These are phyloP conservation scores for Proisotoma minuta DNA, from an alignment of 2,888 invertebrate species.

Conservation along the genomic window DNA sequence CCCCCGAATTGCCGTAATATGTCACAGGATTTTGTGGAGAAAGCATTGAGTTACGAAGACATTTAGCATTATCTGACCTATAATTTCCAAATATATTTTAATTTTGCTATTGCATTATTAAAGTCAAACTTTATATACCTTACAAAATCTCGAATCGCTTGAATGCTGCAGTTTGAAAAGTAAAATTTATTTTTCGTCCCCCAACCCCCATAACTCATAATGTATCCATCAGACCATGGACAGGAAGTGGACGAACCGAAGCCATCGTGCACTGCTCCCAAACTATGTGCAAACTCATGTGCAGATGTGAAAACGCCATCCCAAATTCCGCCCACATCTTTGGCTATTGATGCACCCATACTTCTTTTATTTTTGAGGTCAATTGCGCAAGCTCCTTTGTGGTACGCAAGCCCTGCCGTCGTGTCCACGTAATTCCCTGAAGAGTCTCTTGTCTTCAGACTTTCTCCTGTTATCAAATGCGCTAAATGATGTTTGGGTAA, in stretches of 20 bases:
- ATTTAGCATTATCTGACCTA: no score
- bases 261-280: conserved; percentile 38
- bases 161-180: conserved; percentile 38
- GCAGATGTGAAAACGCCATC: conserved; percentile 38
- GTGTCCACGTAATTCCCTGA: conserved; percentile 4
- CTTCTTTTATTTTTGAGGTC: not conserved
- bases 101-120: conserved; percentile 2
- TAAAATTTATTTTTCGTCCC: conserved; percentile 35
- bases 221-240: conserved; percentile 34
- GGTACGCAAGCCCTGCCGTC: conserved; percentile 33
- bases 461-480: conserved; percentile 30
- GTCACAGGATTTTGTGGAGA: no score
- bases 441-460: conserved; percentile 23
- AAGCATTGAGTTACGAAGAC: no score
- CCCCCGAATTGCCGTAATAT: no score
- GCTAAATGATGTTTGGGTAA: conserved; percentile 32
- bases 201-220: conserved; percentile 43
- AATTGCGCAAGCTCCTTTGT: conserved; percentile 31
- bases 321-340: conserved; percentile 34
- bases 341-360: conserved; percentile 29
- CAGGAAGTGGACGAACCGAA: conserved; percentile 20
- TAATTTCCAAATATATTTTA: no score
- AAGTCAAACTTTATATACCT: conserved; percentile 4
- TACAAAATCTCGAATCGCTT: conserved; percentile 21
- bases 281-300: conserved; percentile 44